Evolutionary conservation across 2,888 invertebrate species (phyloP).

Genomic region (Drosophila aldrichi): DNA sequence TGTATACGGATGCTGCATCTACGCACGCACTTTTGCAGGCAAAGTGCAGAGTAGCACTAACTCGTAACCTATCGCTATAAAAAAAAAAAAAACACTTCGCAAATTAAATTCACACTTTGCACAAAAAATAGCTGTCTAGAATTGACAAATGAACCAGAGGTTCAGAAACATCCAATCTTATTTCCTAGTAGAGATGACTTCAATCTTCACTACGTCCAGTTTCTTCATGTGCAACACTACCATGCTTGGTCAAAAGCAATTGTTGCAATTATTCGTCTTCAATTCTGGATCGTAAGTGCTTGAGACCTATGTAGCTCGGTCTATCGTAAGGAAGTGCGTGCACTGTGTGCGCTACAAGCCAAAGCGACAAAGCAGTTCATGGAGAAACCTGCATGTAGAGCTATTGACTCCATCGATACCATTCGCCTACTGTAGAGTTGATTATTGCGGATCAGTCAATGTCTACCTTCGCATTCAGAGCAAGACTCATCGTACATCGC

Average conservation of each 20-base stretch:
- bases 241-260: neutral
- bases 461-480: too few species aligned
- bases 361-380: neutral
- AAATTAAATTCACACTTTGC: neutral
- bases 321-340: neutral
- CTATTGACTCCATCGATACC: too few species aligned
- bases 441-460: too few species aligned
- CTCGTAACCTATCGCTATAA: too few species aligned
- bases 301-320: neutral
- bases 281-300: neutral
- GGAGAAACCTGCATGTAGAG: neutral
- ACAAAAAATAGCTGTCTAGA: neutral
- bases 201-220: too few species aligned
- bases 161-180: neutral
- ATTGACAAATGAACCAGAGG: neutral
- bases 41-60: too few species aligned
- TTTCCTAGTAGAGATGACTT: neutral
- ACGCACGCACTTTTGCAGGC: too few species aligned
- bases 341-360: neutral
- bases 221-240: too few species aligned
- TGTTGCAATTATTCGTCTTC: neutral
- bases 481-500: neutral
- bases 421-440: too few species aligned
- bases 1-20: too few species aligned
- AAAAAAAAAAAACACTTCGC: neutral